phyloP scores from a whole-genome alignment of 2,113 vertebrate genomes.

The Odobenus rosmarus region DNA sequence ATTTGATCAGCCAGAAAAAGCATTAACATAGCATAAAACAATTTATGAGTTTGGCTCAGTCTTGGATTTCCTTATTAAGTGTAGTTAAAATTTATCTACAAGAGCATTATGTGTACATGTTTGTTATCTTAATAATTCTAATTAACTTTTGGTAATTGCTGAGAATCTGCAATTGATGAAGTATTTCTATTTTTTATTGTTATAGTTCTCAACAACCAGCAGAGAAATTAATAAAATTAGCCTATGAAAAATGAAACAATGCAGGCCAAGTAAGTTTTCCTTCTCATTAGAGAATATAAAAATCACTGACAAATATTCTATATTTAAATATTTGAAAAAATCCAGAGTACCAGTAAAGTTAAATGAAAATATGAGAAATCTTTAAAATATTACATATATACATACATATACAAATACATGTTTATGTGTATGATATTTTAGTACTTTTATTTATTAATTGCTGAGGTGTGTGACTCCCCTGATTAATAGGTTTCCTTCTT shows the following conservation, averaged over 20 bases:
- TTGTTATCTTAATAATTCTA: conserved; percentile 87
- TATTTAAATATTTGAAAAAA: conserved; percentile 61
- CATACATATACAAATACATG: not conserved
- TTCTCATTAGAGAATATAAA: conserved; percentile 70
- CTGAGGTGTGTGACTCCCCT: conserved; percentile 4
- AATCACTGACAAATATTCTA: conserved; percentile 1
- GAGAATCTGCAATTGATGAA: conserved; percentile 73
- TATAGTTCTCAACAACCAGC: conserved; percentile 76
- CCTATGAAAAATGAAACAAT: conserved; percentile 72
- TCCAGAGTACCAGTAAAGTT: conserved; percentile 49
- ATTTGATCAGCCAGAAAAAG: conserved; percentile 77
- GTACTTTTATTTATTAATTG: conserved; percentile 55
- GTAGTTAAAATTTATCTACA: conserved; percentile 73
- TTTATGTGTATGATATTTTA: conserved; percentile 19
- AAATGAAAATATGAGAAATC: conserved; percentile 71
- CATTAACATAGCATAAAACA: conserved; percentile 76
- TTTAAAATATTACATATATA: not conserved
- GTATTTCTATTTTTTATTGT: conserved; percentile 75
- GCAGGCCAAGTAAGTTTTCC: conserved; percentile 66
- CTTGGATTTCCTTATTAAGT: conserved; percentile 81
- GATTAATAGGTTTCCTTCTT: not conserved
- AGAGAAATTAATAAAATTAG: conserved; percentile 71
- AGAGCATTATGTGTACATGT: conserved; percentile 64
- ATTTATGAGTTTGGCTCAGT: conserved; percentile 77
- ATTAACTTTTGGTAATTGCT: conserved; percentile 86